Base-by-base conservation (phyloP, 2,888 invertebrate genomes). In the Noctuana brunneofusca region DNA sequence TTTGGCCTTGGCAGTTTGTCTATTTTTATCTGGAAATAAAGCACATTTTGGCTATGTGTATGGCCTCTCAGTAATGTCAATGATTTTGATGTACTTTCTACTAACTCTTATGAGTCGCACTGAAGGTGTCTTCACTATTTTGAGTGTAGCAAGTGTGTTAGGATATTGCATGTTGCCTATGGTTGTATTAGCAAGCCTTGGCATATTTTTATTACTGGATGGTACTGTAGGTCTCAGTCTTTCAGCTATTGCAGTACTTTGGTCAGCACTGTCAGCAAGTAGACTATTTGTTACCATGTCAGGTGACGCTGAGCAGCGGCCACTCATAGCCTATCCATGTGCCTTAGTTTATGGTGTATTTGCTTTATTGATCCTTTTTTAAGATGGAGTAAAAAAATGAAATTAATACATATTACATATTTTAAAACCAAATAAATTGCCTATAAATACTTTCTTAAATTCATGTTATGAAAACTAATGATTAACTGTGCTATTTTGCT, bases 151-250 rank as follows among this genome's bases (percentile, higher is more conserved):
- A 0, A 96, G 96, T 75, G 96, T 98, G 50, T 90, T 99, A 64
- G 98, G 98, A 3, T 98, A 99, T 82, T 97, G 98, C 84, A 93
- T 98, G 74, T 92, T 98, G 65, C 98, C 98, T 0, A 96, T 98
- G 92, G 97, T 98, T 14, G 94, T 94, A n/a, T 92, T 99, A 32
- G 96, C 98, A 5, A 93, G 95, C 8, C 74, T 97, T 9, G 95
- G 96, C 46, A 93, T 97, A 68, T 94, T 98, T 72, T 84, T 96
- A 30, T 94, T 95, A 6, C 89, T 98, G n/a, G 94, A 95, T 84
- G 96, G 95, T 3, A 79, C 93, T 1, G 63, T 95, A 9, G 97
- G 97, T 2, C 92, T 95, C 56, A 82, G 93, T 59, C 75, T 96
- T 38, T 94, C 96, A 4, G 89, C 92, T 2, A 67, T 95, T 41